These are phyloP conservation scores for Neolamprologus falcicula DNA, from an alignment of 2,113 vertebrate species.

Conservation along the genomic window DNA sequence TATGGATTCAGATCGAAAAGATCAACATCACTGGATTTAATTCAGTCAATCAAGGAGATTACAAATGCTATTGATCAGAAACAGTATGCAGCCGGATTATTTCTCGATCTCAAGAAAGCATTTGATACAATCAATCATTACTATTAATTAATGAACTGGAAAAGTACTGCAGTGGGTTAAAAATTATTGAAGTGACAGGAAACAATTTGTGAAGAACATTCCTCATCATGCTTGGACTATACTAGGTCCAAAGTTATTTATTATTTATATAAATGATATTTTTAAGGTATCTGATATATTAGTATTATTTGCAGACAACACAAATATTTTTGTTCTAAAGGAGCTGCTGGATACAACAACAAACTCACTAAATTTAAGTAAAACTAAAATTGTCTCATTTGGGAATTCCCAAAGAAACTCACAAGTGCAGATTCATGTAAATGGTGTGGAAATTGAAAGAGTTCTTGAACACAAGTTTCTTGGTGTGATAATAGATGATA, in stretches of 20 bases:
- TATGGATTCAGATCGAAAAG: neutral
- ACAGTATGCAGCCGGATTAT: neutral
- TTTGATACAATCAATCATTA: neutral
- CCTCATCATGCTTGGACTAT: neutral
- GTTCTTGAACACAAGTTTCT: neutral
- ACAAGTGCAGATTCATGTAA: neutral
- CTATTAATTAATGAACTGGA: neutral
- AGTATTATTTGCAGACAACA: accelerated
- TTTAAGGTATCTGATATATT: neutral
- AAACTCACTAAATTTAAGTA: neutral
- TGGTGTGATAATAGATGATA: neutral
- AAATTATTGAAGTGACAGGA: neutral
- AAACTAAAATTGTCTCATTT: neutral
- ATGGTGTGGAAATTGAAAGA: neutral
- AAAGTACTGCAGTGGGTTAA: neutral
- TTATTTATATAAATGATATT: neutral
- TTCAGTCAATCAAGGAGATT: neutral
- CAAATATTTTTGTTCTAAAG: neutral
- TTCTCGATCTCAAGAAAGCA: neutral
- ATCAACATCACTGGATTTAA: accelerated
- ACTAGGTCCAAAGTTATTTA: neutral
- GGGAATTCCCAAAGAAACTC: neutral
- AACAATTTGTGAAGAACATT: neutral
- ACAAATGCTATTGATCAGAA: neutral
- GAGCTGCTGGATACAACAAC: neutral